Percentiles rank a stretch among this genome's conserved stretches.
Evolutionary conservation across 2,113 vertebrate species (phyloP).

Genomic region (Apeltes quadracus): DNA sequence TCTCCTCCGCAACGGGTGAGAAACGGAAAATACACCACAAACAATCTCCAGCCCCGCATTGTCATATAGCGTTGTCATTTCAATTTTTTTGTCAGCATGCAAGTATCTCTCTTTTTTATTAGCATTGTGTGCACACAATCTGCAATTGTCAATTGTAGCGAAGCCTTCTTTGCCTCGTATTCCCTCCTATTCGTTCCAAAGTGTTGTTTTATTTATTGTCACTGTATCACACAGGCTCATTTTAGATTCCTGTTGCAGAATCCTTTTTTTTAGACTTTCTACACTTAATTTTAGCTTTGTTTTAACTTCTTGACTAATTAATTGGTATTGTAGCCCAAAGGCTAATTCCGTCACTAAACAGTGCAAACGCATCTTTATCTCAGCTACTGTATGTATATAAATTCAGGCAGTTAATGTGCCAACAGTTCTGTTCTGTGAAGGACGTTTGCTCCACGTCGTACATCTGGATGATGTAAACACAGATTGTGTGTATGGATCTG

Average conservation of each 20-base stretch:
- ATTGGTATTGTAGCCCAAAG: neutral
- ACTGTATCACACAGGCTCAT: neutral
- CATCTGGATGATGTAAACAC: slow-evolving; percentile 2
- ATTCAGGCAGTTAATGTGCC: neutral
- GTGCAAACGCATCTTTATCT: neutral
- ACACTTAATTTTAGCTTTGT: neutral
- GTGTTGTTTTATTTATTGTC: neutral
- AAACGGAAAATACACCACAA: neutral
- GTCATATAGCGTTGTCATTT: neutral
- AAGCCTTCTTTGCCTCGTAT: neutral
- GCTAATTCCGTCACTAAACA: neutral
- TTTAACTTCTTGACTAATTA: neutral
- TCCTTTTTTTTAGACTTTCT: neutral
- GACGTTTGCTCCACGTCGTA: neutral
- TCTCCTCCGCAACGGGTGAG: neutral
- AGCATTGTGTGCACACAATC: neutral
- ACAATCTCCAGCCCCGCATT: neutral
- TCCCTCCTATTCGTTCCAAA: neutral
- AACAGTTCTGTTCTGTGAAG: neutral
- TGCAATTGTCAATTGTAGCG: neutral
- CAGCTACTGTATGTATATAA: neutral
- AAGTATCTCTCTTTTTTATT: neutral
- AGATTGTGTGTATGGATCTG: neutral
- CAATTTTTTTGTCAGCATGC: neutral
- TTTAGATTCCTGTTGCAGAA: neutral